Evolutionary conservation across 1,140 invertebrate genomes (phyloP), one percentile per base, ranked within the genome.

Genomic region (Hylaeus volcanicus): DNA sequence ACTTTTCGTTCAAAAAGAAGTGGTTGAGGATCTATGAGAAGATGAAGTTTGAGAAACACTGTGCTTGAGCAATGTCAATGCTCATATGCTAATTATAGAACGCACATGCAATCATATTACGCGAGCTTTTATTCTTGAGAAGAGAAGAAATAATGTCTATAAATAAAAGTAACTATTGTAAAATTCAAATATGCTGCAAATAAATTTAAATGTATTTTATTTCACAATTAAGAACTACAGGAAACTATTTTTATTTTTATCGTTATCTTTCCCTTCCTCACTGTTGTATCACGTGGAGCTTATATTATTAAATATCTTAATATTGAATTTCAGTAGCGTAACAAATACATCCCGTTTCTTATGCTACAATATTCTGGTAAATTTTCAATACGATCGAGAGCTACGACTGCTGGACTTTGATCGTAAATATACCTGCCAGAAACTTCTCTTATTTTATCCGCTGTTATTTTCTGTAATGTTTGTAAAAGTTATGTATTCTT

Each of bases 391-490:
- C 71, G 82, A 37, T 88, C 89, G 37, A 85, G 37, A 12, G 82
- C 89, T 56, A 84, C 41, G 51, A 90, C 63, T n/a, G 74, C 85
- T 6, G 89, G 89, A 65, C 83, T 87, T 48, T 86, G 88, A 77
- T 90, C 84, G 37, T 89, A 89, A 41, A 90, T 86, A 43, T 90
- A 90, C 74, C 85, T 86, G 0, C 56, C 37, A 41, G 83, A 82
- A 2, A 84, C 79, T 56, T 87, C 48, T 9, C 84, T 74, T 48
- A 89, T n/a, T 39, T 43, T 79, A 26, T 83, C 68, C 3, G 75
- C 81, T 0, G 77, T 82, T 43, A 90, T 61, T 51, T 78, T 79
- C 89, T 90, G 39, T 4, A 82, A 88, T 15, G 56, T 64, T 60
- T 51, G 37, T 45, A 15, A 76, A 75, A 11, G 1, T 69, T 14